Evolutionary conservation across 2,797 vertebrate species (phyloP).

Genomic region (Lepus townsendii): DNA sequence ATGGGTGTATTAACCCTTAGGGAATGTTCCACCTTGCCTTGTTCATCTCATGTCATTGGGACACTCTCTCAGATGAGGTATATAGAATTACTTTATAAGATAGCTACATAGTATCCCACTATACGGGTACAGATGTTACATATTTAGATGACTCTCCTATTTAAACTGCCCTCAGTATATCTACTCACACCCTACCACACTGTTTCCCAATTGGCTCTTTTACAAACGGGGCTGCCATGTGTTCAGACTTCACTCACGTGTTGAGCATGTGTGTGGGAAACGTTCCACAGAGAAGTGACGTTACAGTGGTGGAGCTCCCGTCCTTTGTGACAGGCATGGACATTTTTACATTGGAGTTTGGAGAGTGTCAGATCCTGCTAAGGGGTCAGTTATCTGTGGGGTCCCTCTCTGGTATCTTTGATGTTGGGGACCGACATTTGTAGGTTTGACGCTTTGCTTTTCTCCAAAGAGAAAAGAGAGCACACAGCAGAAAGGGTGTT

Average conservation of each 20-base stretch:
- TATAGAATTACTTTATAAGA: not conserved
- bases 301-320: conserved; percentile 16
- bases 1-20: not conserved
- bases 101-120: not conserved
- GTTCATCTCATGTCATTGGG: not conserved
- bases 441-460: conserved; percentile 3
- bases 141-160: not conserved
- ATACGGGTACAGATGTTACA: not conserved
- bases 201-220: not conserved
- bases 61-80: not conserved
- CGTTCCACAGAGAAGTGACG: not conserved
- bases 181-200: not conserved
- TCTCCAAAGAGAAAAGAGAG: conserved; percentile 31
- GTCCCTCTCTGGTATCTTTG: not conserved
- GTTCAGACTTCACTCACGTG: not conserved
- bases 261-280: not conserved
- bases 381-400: not conserved
- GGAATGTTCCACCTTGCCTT: not conserved
- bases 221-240: not conserved
- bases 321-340: not conserved
- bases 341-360: not conserved
- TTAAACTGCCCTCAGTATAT: not conserved
- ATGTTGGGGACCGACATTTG: not conserved
- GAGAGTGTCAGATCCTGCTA: not conserved
- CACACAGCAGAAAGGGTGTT: not conserved